These are phyloP conservation scores for Pholis gunnellus DNA, from an alignment of 2,113 vertebrate genomes.

Conservation along the genomic window DNA sequence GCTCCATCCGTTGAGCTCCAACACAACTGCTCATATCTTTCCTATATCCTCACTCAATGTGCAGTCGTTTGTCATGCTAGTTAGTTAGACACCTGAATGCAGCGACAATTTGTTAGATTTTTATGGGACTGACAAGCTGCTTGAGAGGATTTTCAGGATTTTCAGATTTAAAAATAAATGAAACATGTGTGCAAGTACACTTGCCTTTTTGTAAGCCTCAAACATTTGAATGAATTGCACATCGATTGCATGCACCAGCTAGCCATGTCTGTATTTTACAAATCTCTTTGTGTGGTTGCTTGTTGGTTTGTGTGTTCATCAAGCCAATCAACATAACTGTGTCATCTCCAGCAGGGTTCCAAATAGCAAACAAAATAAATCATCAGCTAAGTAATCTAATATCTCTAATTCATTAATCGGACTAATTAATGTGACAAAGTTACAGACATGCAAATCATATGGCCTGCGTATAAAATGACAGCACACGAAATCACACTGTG, in stretches of 20 bases:
- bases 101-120: neutral
- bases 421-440: neutral
- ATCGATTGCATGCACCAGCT: neutral
- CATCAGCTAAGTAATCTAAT: slow-evolving; percentile 1
- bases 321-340: neutral
- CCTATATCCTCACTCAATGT: slow-evolving; percentile 54
- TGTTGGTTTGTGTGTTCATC: slow-evolving; percentile 13
- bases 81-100: slow-evolving; percentile 51
- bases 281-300: neutral
- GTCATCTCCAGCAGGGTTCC: neutral
- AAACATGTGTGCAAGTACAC: neutral
- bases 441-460: neutral
- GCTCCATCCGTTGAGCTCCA: slow-evolving; percentile 64
- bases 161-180: neutral
- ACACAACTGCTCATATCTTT: slow-evolving; percentile 61
- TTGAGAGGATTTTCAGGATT: neutral
- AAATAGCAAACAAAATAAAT: slow-evolving; percentile 3
- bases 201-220: neutral
- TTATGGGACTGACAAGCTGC: neutral
- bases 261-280: neutral
- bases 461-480: slow-evolving; percentile 3
- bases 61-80: slow-evolving; percentile 63
- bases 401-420: neutral
- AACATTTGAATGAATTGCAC: neutral
- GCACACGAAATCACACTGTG: slow-evolving; percentile 7